Evolutionary conservation across 2,888 invertebrate species (phyloP), one percentile per base, ranked within the genome.

Genomic region (Leptopilina myrica): DNA sequence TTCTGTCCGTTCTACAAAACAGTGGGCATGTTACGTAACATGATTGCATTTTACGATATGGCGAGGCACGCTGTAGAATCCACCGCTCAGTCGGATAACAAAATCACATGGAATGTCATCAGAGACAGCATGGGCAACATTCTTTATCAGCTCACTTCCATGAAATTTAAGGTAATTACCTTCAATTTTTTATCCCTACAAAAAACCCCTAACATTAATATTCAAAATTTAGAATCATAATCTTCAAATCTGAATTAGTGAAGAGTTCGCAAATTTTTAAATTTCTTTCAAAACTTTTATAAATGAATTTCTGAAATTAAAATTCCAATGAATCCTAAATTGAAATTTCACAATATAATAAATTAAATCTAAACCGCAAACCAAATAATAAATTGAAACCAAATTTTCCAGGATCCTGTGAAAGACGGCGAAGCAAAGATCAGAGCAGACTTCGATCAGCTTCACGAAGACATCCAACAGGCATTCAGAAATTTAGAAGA

Each of bases 1-100:
- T 99, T 98, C 95, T 99, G 99, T 91, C 99, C 99, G 89, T 99
- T 99, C 95, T 99, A 99, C 95, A 99, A 99, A 94, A 99, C 99
- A 15, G 98, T 98, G 81, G 99, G 98, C 87, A 99, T 99, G 99
- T 92, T 99, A 91, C 96, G 95, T 92, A 99, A 99, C 94, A 98
- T 99, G 93, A 98, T 99, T 90, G 94, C 97, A 78, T 98, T 99
- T 93, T 99, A 99, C 93, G 99, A 99, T 92, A 96, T 99, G 96
- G 96, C 99, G 56, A 95, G 98, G 83, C 99, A 99, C 92, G 97
- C 99, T 1, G 99, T 99, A 1, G 99, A 99, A 93, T 96, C 97
- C 83, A 99, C 99, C 46, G 98, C 99, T 78, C 99, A 99, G 93
- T 98, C 98, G 65, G 99, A 99, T 92, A 98, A 99, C 94, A 99